Percentiles rank a stretch among this genome's conserved stretches.
Evolutionary conservation across 2,113 vertebrate species (phyloP).

Genomic region (Mustela nigripes): DNA sequence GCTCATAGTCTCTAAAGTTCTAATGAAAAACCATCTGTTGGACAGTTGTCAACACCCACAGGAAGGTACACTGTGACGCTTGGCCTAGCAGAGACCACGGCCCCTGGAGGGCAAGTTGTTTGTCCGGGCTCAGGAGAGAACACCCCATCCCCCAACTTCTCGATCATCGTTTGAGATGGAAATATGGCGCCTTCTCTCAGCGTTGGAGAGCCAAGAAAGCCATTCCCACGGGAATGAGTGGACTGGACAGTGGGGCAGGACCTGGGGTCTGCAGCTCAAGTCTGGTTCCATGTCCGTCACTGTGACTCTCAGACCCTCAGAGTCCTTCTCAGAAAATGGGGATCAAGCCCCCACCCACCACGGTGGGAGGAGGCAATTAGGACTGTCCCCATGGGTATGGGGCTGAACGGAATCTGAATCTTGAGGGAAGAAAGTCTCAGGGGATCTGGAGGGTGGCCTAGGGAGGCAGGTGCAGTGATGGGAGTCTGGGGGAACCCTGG

Average conservation of each 20-base stretch:
- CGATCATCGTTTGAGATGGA: slow-evolving; percentile 43
- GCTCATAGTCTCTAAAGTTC: slow-evolving; percentile 65
- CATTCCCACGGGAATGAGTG: neutral
- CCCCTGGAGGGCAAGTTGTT: neutral
- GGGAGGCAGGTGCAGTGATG: neutral
- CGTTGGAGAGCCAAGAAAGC: slow-evolving; percentile 35
- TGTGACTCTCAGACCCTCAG: neutral
- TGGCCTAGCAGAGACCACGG: neutral
- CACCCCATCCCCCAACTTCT: neutral
- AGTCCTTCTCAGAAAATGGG: neutral
- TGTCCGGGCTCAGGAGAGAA: neutral
- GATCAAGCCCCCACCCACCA: neutral
- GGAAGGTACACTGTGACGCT: neutral
- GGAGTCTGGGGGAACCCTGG: neutral
- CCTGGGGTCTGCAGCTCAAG: neutral
- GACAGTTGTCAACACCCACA: slow-evolving; percentile 47
- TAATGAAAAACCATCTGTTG: slow-evolving; percentile 73
- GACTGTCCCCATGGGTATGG: rapidly evolving
- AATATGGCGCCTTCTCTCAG: neutral
- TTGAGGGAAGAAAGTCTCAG: neutral
- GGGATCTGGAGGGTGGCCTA: no score
- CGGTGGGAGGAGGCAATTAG: neutral
- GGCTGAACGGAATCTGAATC: neutral
- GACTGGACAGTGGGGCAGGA: neutral
- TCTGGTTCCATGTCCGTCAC: neutral